A percentile compares a stretch with the other conserved stretches of the same genome.
Evolutionary conservation across 2,113 vertebrate genomes (phyloP).

Genomic region (Eulemur rufifrons): DNA sequence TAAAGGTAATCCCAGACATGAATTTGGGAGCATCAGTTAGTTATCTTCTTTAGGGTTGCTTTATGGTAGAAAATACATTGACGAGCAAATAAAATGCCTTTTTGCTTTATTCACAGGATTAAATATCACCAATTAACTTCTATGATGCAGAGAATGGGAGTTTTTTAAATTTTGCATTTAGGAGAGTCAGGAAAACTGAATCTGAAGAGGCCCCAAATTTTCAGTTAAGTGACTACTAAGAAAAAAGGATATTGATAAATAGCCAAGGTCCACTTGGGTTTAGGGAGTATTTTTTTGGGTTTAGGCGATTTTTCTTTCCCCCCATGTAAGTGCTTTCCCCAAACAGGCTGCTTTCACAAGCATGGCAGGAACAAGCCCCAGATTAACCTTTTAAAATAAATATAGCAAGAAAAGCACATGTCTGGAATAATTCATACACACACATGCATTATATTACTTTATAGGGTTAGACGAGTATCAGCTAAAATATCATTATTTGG

Average conservation of each 20-base stretch:
- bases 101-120: conserved; percentile 9
- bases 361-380: not conserved
- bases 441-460: not conserved
- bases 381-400: not conserved
- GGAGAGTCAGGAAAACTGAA: not conserved
- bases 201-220: not conserved
- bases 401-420: not conserved
- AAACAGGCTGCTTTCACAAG: not conserved
- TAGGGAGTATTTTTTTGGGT: not conserved
- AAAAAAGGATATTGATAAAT: conserved; percentile 10
- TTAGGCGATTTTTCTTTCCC: not conserved
- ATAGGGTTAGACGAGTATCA: not conserved
- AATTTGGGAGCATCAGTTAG: not conserved
- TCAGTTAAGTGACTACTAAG: conserved; percentile 5
- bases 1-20: not conserved
- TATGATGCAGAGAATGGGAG: not conserved
- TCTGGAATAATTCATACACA: not conserved
- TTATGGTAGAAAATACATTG: not conserved
- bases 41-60: not conserved
- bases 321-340: not conserved
- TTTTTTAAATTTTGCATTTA: not conserved
- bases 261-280: not conserved
- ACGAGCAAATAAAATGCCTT: not conserved
- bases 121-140: conserved; percentile 11
- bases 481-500: not conserved